Evolutionary conservation across 2,888 invertebrate species (phyloP).

Genomic region (Tetropium fuscum): DNA sequence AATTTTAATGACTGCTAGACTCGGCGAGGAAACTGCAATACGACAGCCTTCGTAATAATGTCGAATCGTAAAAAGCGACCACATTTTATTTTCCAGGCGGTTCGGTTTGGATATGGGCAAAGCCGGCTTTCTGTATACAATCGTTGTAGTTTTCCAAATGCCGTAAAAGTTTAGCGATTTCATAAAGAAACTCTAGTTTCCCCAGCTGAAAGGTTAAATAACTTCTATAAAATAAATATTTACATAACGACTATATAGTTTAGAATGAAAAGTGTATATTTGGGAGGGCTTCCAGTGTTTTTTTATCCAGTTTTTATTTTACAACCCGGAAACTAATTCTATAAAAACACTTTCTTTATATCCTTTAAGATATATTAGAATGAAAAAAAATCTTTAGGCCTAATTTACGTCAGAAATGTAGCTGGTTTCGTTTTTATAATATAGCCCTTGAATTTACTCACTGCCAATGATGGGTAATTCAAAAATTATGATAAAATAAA

Average conservation of each 20-base stretch:
- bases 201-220: conserved; percentile 1
- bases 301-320: not conserved
- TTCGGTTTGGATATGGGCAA: not conserved
- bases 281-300: not conserved
- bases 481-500: too few relatives aligned
- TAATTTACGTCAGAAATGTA: too few relatives aligned
- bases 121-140: not conserved
- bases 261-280: too few relatives aligned
- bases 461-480: too few relatives aligned
- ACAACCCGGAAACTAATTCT: not conserved
- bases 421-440: too few relatives aligned
- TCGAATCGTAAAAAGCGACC: conserved; percentile 1
- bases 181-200: conserved; percentile 3
- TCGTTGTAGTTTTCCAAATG: not conserved
- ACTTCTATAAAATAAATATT: not conserved
- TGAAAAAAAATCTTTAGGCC: too few relatives aligned
- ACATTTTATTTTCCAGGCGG: conserved; percentile 6
- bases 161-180: not conserved
- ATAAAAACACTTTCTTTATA: too few relatives aligned
- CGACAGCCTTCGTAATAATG: conserved; percentile 10
- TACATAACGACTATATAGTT: not conserved
- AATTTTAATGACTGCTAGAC: not conserved
- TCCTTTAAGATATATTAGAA: too few relatives aligned
- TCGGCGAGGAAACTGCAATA: not conserved
- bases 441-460: too few relatives aligned